Evolutionary conservation across 2,113 vertebrate genomes (phyloP), one percentile per base, ranked within the genome.

Genomic region (Ciconia maguari): DNA sequence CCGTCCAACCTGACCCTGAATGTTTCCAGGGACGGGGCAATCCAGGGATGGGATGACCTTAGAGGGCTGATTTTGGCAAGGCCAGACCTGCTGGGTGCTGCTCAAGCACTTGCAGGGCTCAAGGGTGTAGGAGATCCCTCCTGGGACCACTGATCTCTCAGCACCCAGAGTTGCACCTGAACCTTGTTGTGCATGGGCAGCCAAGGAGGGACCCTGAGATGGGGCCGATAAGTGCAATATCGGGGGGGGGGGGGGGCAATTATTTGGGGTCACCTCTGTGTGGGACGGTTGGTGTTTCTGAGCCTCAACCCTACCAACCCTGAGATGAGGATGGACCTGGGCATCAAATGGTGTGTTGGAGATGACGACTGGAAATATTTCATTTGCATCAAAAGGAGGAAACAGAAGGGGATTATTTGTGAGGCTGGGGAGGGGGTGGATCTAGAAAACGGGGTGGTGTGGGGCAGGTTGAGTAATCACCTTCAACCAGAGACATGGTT

Each of bases 181-280:
- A 34, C 15, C 12, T 38, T 52, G 34, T 7, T 48, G 66, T 48
- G 57, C 58, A 11, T 16, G 57, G 41, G 66, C 30, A 15, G 46
- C 46, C 38, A 41, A 15, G 19, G 26, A 62, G 41, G 41, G 10
- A 64, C 41, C n/a, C 24, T 22, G 55, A 64, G n/a, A 16, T 64
- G 29, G 24, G 19, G 22, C 29, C 4, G 1, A 32, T 27, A 54
- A 4, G 11, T 38, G 18, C 26, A 27, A 6, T 52, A 38, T 36
- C 0, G 1, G 16, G 16, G 9, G 2, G 12, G 1, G 16, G 16
- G 9, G 2, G 12, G 29, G 10, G 29, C 16, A 32, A 3, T 49
- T 80, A 49, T 41, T 48, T 0, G 3, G 29, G 12, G 42, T 72
- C 58, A 65, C 25, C n/a, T 54, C 55, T 88, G 38, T 1, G 0